phyloP scores from a whole-genome alignment of 1,140 invertebrate species.

The Ephestia elutella region DNA sequence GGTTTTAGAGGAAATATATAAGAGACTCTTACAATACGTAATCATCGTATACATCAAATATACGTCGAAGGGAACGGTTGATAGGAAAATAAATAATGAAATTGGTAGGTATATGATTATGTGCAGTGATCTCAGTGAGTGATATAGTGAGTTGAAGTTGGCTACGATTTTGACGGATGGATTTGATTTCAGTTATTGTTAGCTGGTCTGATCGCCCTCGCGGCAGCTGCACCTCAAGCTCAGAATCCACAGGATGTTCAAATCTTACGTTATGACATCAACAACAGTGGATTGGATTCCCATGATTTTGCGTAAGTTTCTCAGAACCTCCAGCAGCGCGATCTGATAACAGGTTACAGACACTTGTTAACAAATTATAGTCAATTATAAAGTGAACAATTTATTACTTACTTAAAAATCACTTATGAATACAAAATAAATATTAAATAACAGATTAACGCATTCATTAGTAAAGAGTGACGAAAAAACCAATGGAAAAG shows the following conservation, averaged over 20 bases:
- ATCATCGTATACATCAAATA: constrained; percentile 53
- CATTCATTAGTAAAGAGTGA: too few species aligned
- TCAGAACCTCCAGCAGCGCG: too few species aligned
- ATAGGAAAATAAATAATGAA: constrained; percentile 47
- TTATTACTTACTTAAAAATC: too few species aligned
- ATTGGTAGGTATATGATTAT: constrained; percentile 47
- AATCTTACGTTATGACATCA: constrained; percentile 65
- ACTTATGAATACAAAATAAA: too few species aligned
- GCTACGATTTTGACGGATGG: not conserved
- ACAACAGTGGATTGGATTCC: constrained; percentile 49
- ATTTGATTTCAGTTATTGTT: constrained; percentile 55
- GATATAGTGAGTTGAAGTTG: constrained; percentile 10
- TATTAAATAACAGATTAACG: too few species aligned
- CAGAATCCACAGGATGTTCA: constrained; percentile 66
- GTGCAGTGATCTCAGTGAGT: constrained; percentile 20
- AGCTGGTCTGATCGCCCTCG: constrained; percentile 39
- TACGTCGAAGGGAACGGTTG: constrained; percentile 44
- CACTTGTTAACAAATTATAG: too few species aligned
- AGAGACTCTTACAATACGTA: constrained; percentile 55
- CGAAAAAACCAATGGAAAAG: too few species aligned
- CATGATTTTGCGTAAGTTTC: constrained; percentile 65
- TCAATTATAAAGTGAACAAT: too few species aligned
- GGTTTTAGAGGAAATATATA: constrained; percentile 70
- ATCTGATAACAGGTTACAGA: too few species aligned
- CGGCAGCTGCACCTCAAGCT: constrained; percentile 38